Percentiles rank a stretch among this genome's conserved stretches.
Evolutionary conservation across 2,113 vertebrate genomes (phyloP).

Genomic region (Mugil cephalus): DNA sequence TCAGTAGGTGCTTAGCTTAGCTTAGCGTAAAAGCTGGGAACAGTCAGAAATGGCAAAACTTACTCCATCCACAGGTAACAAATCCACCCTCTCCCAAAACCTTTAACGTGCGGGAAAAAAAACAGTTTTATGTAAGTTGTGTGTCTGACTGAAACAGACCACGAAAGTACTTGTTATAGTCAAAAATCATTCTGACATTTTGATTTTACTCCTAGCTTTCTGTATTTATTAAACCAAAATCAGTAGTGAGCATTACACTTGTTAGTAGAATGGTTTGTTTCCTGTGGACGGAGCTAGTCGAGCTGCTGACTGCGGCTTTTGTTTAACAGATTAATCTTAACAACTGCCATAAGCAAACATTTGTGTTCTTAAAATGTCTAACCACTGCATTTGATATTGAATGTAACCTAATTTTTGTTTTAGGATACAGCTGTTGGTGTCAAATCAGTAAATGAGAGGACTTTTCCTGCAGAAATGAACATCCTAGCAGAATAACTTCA

Average conservation of each 20-base stretch:
- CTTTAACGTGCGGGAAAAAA: no score
- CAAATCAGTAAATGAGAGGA: slow-evolving; percentile 27
- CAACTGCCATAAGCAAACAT: no score
- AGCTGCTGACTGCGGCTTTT: not conserved
- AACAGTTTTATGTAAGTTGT: no score
- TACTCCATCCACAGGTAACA: no score
- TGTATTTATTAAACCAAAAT: no score
- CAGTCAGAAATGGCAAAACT: not conserved
- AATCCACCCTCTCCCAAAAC: no score
- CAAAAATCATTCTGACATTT: no score
- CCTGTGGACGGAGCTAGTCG: not conserved
- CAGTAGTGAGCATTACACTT: no score
- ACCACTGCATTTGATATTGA: slow-evolving; percentile 12
- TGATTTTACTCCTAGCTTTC: no score
- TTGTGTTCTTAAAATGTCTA: slow-evolving; percentile 3
- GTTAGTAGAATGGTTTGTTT: not conserved
- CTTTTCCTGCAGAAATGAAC: slow-evolving; percentile 46
- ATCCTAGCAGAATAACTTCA: slow-evolving; percentile 60
- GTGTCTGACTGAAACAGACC: no score
- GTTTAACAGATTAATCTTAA: no score
- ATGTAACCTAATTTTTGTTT: not conserved
- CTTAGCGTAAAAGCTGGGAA: not conserved
- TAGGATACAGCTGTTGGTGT: slow-evolving; percentile 14
- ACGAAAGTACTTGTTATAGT: no score
- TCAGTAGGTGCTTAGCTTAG: not conserved